phyloP scores from a whole-genome alignment of 1,140 invertebrate species.

The Polyergus mexicanus region DNA sequence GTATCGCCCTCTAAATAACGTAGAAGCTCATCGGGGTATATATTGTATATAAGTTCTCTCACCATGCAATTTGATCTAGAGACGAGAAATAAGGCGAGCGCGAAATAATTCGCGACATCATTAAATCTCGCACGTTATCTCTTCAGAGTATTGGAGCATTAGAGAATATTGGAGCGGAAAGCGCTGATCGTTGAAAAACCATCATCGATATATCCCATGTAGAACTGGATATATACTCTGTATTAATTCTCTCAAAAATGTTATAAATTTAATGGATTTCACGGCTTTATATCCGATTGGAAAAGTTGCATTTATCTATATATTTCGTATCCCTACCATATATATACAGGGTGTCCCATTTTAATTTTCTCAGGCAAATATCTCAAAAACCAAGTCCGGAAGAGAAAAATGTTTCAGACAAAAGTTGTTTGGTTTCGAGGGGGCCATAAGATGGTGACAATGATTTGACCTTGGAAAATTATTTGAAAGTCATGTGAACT shows the following conservation, averaged over 20 bases:
- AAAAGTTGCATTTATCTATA: not conserved
- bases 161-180: conserved; percentile 15
- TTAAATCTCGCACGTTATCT: not conserved
- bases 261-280: conserved; percentile 1
- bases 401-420: too few species aligned
- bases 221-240: not conserved
- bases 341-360: too few species aligned
- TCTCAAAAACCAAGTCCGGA: too few species aligned
- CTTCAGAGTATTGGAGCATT: not conserved
- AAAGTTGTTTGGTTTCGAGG: too few species aligned
- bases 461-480: too few species aligned
- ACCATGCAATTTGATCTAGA: conserved; percentile 28
- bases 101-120: conserved; percentile 30
- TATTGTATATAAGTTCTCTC: not conserved
- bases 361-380: too few species aligned
- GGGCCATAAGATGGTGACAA: too few species aligned
- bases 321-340: not conserved
- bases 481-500: too few species aligned
- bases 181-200: not conserved
- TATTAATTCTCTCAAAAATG: not conserved
- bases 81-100: not conserved
- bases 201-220: not conserved
- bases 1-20: conserved; percentile 45
- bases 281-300: not conserved
- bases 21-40: conserved; percentile 12